A percentile compares a stretch with the other conserved stretches of the same genome.
phyloP scores from a whole-genome alignment of 2,113 vertebrate genomes.

The Craseonycteris thonglongyai region DNA sequence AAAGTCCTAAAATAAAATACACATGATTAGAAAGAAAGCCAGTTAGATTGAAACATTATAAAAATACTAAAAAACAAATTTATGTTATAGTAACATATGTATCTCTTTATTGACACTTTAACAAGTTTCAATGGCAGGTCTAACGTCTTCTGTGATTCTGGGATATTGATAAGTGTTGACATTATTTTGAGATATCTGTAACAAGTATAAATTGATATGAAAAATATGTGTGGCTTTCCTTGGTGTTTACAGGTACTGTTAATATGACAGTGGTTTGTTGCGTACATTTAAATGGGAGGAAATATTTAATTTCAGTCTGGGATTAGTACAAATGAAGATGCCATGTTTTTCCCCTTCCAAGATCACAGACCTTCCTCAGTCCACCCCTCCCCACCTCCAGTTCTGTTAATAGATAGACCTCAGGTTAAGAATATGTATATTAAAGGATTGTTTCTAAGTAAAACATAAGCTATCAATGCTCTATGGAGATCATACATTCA shows the following conservation, averaged over 20 bases:
- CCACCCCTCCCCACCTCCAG: neutral
- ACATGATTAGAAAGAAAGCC: neutral
- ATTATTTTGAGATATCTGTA: neutral
- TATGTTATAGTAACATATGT: neutral
- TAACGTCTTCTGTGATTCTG: slow-evolving; percentile 6
- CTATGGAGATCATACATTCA: neutral
- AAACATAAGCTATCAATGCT: neutral
- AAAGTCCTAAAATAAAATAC: slow-evolving; percentile 15
- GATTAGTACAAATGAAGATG: neutral
- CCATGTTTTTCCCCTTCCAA: neutral
- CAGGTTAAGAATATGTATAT: neutral
- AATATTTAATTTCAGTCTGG: slow-evolving; percentile 13
- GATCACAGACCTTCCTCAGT: neutral
- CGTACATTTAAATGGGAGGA: neutral
- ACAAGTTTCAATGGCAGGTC: neutral
- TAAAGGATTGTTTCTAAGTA: neutral
- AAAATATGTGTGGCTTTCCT: neutral
- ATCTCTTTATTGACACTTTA: slow-evolving; percentile 4
- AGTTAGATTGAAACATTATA: neutral
- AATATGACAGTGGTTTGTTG: neutral
- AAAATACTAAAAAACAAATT: neutral
- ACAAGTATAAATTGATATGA: neutral
- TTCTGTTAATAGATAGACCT: neutral
- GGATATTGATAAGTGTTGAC: neutral
- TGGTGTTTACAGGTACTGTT: neutral